Evolutionary conservation across 2,888 invertebrate genomes (phyloP).

Genomic region (Lithophane socia): DNA sequence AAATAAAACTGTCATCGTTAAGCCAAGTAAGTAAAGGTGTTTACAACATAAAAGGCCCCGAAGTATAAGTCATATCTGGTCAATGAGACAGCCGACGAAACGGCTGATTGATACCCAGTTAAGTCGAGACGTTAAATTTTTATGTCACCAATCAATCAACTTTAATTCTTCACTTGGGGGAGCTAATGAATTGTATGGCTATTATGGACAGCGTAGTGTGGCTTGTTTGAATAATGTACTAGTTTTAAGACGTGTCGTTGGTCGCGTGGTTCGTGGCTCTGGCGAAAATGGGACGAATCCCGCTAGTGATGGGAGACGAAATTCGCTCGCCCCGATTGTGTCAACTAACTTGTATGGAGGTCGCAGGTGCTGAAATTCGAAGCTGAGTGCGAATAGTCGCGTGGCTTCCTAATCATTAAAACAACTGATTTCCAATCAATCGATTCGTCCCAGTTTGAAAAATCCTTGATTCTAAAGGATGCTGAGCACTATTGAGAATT

Average conservation of each 20-base stretch:
- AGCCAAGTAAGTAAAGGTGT: constrained; percentile 71
- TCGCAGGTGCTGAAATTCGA: too few relatives aligned
- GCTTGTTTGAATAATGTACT: constrained; percentile 36
- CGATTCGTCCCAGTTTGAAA: not conserved
- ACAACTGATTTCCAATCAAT: not conserved
- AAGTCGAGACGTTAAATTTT: constrained; percentile 83
- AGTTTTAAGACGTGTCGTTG: not conserved
- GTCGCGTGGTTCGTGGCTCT: not conserved
- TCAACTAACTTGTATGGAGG: not conserved
- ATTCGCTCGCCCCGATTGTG: too few relatives aligned
- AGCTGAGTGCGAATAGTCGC: not conserved
- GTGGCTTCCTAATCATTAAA: not conserved
- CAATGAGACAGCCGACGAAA: constrained; percentile 63
- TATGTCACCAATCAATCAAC: constrained; percentile 88
- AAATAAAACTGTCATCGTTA: constrained; percentile 71
- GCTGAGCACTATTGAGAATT: not conserved
- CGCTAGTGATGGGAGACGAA: too few relatives aligned
- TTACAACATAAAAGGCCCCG: constrained; percentile 78
- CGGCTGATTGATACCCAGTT: constrained; percentile 83
- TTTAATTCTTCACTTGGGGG: constrained; percentile 78
- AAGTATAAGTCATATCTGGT: constrained; percentile 71
- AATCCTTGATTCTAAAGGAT: not conserved
- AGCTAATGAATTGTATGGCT: constrained; percentile 64
- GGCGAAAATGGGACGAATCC: not conserved
- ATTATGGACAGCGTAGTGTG: constrained; percentile 38